Base-by-base conservation (phyloP, 2,888 invertebrate genomes). In the Netelia melanura region DNA sequence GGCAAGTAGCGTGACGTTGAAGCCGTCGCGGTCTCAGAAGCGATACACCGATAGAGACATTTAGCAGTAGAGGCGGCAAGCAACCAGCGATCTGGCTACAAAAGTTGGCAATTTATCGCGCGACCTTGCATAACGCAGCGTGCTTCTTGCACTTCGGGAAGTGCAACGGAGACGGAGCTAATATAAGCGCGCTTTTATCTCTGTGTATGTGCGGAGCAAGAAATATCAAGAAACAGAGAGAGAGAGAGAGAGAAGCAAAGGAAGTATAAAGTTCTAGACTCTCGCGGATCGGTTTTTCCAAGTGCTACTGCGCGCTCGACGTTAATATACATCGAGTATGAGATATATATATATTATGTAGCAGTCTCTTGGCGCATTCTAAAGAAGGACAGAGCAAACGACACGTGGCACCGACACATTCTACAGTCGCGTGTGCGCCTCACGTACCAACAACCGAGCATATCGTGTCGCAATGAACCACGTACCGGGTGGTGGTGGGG, bases 71-170 rank as follows among this genome's bases (percentile, higher is more conserved):
- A 72, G 48, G 44, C 52, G 72, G 64, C 64, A 76, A 85, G 82
- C 52, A 52, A 14, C 70, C 81, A 43, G 70, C 80, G 71, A 87
- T 87, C 85, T 87, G 88, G 74, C 85, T 84, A 80, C 86, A 88
- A 88, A 90, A 89, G 90, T 89, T 90, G 88, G 87, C 89, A 87
- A 87, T 88, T 88, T 81, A 86, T 86, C 83, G 81, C 65, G 75
- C 61, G 80, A 77, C 68, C 85, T 90, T 90, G 88, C 89, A 87
- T 89, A 88, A 89, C 86, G 78, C 43, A 52, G 75, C 54, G 11
- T 79, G 21, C 44, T 56, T 58, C 54, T 71, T 58, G 44, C 25
- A 25, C 62, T 21, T 44, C 48, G 14, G 11, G 43, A 25, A 21
- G 64, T 30, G 21, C 48, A 77, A 85, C 52, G 30, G 43, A 80